Evolutionary conservation across 2,797 vertebrate genomes (phyloP).

Genomic region (Acropternis orthonyx): DNA sequence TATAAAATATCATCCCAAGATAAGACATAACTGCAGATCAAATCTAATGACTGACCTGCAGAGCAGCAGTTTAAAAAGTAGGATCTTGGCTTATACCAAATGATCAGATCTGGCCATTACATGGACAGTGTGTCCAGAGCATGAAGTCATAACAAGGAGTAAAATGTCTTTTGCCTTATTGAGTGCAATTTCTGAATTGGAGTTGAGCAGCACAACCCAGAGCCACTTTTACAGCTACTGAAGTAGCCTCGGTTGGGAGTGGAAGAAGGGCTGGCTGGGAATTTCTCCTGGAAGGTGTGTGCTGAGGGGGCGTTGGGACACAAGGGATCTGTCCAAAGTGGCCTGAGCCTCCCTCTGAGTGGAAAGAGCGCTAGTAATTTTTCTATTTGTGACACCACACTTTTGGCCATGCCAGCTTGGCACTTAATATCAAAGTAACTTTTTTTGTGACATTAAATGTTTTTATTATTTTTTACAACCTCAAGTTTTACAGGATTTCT

Average conservation of each 20-base stretch:
- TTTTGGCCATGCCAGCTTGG: neutral
- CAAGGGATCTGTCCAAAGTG: neutral
- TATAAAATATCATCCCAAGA: neutral
- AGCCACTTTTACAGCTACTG: neutral
- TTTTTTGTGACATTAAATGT: neutral
- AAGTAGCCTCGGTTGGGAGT: neutral
- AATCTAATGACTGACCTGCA: neutral
- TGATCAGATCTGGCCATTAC: neutral
- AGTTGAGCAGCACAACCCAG: neutral
- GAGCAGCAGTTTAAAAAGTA: neutral
- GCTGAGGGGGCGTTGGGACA: neutral
- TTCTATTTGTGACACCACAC: rapidly evolving
- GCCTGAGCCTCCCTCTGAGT: neutral
- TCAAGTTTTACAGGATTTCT: neutral
- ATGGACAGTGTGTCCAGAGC: neutral
- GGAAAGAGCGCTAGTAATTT: neutral
- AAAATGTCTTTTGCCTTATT: neutral
- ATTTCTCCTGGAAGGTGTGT: neutral
- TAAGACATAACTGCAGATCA: neutral
- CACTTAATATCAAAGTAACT: neutral
- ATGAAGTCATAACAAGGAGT: neutral
- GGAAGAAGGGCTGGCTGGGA: neutral
- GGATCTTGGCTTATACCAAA: neutral
- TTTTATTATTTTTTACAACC: slow-evolving; percentile 1
- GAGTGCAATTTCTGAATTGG: neutral